These are phyloP conservation scores for Coregonus sp. DNA, from an alignment of 2,797 vertebrate genomes.

Conservation along the genomic window DNA sequence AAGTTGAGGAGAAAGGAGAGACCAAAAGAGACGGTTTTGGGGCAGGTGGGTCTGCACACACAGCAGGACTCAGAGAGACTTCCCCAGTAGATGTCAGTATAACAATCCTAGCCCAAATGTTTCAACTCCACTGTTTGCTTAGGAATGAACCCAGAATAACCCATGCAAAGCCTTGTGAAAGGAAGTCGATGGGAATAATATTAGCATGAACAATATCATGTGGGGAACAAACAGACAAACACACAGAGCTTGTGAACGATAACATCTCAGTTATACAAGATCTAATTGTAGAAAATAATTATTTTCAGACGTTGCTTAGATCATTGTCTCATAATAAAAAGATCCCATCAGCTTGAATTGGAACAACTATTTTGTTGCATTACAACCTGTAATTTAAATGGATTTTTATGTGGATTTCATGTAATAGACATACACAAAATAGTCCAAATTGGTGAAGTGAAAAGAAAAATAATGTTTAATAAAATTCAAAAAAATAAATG, in stretches of 20 bases:
- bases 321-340: constrained; percentile 29
- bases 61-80: constrained; percentile 10
- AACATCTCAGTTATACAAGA: constrained; percentile 28
- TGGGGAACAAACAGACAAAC: background rate
- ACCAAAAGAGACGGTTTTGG: too few relatives aligned
- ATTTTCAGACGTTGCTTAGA: constrained; percentile 32
- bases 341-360: constrained; percentile 11
- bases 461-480: too few relatives aligned
- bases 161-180: background rate
- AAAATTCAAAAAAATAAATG: too few relatives aligned
- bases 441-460: too few relatives aligned
- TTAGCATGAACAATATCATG: background rate
- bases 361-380: too few relatives aligned
- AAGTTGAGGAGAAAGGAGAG: constrained; percentile 11
- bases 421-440: too few relatives aligned
- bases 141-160: constrained; percentile 18
- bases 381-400: too few relatives aligned
- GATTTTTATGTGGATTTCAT: too few relatives aligned
- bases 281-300: constrained; percentile 27
- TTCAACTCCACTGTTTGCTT: constrained; percentile 27
- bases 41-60: background rate
- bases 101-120: constrained; percentile 53
- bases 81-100: constrained; percentile 76
- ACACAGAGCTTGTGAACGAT: background rate
- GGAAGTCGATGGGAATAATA: background rate